phyloP scores from a whole-genome alignment of 2,888 invertebrate species.

The Himalopsyche japonica region DNA sequence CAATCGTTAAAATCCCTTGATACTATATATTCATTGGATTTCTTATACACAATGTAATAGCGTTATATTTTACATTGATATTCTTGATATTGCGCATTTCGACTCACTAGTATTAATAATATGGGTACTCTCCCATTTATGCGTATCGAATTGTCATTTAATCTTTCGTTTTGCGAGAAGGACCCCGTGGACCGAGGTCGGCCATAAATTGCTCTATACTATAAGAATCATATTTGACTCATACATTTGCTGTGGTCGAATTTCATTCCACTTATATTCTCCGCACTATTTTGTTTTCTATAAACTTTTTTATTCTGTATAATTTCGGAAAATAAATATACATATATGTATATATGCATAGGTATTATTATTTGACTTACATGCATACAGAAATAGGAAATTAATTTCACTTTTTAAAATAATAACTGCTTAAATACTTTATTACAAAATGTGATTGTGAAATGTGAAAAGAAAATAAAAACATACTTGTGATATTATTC shows the following conservation, averaged over 20 bases:
- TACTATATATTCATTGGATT: no score
- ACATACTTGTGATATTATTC: no score
- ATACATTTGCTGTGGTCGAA: background rate
- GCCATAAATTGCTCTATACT: background rate
- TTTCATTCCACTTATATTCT: background rate
- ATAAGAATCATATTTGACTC: background rate
- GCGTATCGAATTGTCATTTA: background rate
- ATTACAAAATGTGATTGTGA: no score
- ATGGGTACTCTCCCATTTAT: background rate
- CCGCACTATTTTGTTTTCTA: background rate
- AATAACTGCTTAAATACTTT: no score
- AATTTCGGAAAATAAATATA: background rate
- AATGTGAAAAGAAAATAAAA: no score
- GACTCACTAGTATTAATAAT: background rate
- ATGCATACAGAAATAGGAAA: no score
- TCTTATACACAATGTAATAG: no score
- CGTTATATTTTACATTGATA: background rate
- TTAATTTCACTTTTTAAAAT: no score
- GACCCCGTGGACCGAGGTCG: background rate
- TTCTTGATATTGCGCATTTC: background rate
- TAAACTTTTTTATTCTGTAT: background rate
- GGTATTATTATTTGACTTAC: no score
- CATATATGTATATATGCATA: no score
- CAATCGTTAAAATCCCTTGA: no score
- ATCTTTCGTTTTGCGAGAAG: background rate